Base-by-base conservation (phyloP, 2,113 vertebrate genomes). In the Diadophis punctatus region DNA sequence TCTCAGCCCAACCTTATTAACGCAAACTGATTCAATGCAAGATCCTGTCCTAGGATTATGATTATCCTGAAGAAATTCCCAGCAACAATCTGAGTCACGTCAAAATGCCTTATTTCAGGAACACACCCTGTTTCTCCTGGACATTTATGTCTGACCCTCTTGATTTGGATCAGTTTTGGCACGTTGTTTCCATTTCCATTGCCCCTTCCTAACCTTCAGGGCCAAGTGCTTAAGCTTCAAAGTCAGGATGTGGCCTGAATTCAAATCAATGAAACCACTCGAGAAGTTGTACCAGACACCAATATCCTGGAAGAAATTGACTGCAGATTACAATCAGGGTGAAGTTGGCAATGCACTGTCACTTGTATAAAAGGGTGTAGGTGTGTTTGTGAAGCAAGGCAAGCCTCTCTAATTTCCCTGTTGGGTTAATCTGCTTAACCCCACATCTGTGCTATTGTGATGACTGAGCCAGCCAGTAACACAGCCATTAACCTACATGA, bases 281-380 rank as follows among this genome's bases (percentile, higher is more conserved):
- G 46, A 94, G 90, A 90, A 87, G 90, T 16, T 93, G 94, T 88
- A 92, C 94, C 85, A 90, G 90, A 39, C 48, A 89, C 94, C 51
- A 49, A 89, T 89, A 89, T 95, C 92, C 93, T 95, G 94, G 94
- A 95, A 94, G 56, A 46, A 39, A 39, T 84, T 87, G 89, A 60
- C 84, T 80, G 58, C 60, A 74, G 52, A 53, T 49, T 30, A 86
- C 87, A 89, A 93, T 60, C 74, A 22, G 30, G 46, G 30, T 20
- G 90, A 43, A 86, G 89, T 51, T 53, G 27, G 60, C 5, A 3
- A 88, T 25, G 1, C 85, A 56, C 88, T 48, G 23, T 84, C 63
- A 91, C 93, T 93, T 92, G 51, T 34, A 95, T 55, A 90, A 93
- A 43, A 58, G 86, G 94, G 93, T 90, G 93, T 52, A 46, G 3